phyloP scores from a whole-genome alignment of 2,888 invertebrate genomes.

The Acheta domesticus region DNA sequence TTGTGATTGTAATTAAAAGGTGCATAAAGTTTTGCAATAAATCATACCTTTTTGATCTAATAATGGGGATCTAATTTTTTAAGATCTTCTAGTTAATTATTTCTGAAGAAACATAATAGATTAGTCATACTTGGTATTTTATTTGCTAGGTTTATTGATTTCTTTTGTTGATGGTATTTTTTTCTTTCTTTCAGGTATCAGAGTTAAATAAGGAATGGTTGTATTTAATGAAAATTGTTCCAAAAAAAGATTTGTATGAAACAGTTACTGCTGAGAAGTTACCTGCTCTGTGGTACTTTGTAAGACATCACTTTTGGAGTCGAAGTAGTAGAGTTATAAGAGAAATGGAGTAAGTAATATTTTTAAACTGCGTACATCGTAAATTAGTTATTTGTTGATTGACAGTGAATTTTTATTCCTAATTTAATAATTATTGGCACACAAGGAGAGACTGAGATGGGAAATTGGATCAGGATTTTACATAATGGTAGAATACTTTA shows the following conservation, averaged over 20 bases:
- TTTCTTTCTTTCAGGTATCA: slow-evolving; percentile 40
- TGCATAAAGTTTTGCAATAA: no score
- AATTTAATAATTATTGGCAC: no score
- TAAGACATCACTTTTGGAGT: slow-evolving; percentile 60
- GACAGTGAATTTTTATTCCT: neutral
- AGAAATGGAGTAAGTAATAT: slow-evolving; percentile 64
- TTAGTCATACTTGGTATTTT: no score
- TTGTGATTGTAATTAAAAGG: no score
- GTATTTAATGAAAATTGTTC: slow-evolving; percentile 63
- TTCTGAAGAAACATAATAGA: no score
- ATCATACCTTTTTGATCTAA: no score
- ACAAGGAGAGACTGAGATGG: neutral
- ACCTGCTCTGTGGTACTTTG: slow-evolving; percentile 65
- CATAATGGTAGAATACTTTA: no score
- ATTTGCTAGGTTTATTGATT: no score
- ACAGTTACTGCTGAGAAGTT: slow-evolving; percentile 52
- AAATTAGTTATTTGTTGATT: no score
- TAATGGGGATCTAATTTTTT: no score
- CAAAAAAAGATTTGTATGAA: slow-evolving; percentile 49
- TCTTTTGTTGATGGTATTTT: neutral
- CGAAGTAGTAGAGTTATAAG: slow-evolving; percentile 63
- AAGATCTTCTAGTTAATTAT: no score
- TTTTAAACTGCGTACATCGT: no score
- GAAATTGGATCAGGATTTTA: neutral
- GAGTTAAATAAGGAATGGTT: slow-evolving; percentile 54